Percentiles rank a stretch among this genome's conserved stretches.
These are phyloP conservation scores for Denticeps clupeoides DNA, from an alignment of 2,797 vertebrate species.

Conservation along the genomic window DNA sequence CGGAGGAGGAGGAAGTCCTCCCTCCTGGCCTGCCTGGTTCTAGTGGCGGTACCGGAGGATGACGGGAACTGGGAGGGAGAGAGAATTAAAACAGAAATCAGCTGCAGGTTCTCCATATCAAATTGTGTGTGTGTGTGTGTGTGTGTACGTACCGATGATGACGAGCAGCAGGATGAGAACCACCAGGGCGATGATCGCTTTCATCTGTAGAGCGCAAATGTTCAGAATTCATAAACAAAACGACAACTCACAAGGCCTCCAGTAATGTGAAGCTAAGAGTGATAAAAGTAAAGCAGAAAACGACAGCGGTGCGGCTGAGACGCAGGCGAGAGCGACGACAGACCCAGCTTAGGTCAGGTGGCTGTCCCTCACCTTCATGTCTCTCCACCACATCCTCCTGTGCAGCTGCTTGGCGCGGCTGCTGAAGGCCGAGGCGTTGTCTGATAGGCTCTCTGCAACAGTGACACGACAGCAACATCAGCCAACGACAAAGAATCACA, in stretches of 20 bases:
- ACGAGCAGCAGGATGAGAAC: constrained; percentile 77
- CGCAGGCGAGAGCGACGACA: not conserved
- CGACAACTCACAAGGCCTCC: not conserved
- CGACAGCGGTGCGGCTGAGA: too few species aligned
- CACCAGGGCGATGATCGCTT: constrained; percentile 78
- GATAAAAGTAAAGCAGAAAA: too few species aligned
- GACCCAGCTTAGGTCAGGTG: not conserved
- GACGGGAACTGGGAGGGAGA: constrained; percentile 68
- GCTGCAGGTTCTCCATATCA: not conserved
- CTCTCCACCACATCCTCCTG: constrained; percentile 96
- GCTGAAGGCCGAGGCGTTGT: constrained; percentile 95
- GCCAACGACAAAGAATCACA: too few species aligned
- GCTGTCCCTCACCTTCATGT: constrained; percentile 74
- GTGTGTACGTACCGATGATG: constrained; percentile 78
- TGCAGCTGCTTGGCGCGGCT: constrained; percentile 95
- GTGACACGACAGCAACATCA: constrained; percentile 2
- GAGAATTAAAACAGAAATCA: not conserved
- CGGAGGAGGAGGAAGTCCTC: constrained; percentile 20
- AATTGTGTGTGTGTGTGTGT: not conserved
- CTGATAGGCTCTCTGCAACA: constrained; percentile 86
- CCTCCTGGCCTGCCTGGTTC: constrained; percentile 29
- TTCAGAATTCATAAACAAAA: too few species aligned
- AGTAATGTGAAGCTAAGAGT: too few species aligned
- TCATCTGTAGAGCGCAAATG: constrained; percentile 85
- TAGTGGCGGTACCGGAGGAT: constrained; percentile 80